These are phyloP conservation scores for Cataglyphis livida DNA, from an alignment of 2,888 invertebrate genomes.

Conservation along the genomic window DNA sequence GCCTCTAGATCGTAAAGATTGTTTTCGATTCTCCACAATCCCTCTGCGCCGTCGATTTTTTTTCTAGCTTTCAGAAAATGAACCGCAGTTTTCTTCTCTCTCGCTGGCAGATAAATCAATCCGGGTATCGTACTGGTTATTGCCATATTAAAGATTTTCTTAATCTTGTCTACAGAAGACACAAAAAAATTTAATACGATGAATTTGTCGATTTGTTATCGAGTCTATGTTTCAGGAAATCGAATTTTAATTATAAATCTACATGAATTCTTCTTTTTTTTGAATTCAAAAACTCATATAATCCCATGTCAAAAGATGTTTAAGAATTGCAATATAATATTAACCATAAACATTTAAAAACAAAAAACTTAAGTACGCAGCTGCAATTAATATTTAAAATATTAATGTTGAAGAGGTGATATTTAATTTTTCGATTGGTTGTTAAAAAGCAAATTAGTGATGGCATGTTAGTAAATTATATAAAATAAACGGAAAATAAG, in stretches of 20 bases:
- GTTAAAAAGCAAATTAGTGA: no score
- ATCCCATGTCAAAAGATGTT: no score
- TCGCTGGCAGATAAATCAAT: constrained; percentile 85
- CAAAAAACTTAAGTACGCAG: no score
- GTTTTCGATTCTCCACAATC: constrained; percentile 92
- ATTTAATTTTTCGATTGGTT: no score
- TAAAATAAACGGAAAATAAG: no score
- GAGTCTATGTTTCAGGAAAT: background rate
- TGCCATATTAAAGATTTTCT: constrained; percentile 7
- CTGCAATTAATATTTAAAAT: no score
- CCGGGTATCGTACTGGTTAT: constrained; percentile 86
- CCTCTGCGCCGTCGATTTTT: constrained; percentile 90
- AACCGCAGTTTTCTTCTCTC: constrained; percentile 86
- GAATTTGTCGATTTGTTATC: background rate
- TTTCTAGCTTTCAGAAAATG: constrained; percentile 90
- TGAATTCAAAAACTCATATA: no score
- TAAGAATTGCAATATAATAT: no score
- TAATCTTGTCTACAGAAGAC: constrained; percentile 2
- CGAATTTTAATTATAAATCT: background rate
- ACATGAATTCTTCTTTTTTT: background rate
- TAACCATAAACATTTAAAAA: no score
- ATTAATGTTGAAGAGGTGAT: no score
- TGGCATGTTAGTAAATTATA: no score
- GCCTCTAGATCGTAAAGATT: constrained; percentile 93
- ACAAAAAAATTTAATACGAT: background rate